Evolutionary conservation across 2,888 invertebrate species (phyloP), one percentile per base, ranked within the genome.

Genomic region (Athalia circularis): DNA sequence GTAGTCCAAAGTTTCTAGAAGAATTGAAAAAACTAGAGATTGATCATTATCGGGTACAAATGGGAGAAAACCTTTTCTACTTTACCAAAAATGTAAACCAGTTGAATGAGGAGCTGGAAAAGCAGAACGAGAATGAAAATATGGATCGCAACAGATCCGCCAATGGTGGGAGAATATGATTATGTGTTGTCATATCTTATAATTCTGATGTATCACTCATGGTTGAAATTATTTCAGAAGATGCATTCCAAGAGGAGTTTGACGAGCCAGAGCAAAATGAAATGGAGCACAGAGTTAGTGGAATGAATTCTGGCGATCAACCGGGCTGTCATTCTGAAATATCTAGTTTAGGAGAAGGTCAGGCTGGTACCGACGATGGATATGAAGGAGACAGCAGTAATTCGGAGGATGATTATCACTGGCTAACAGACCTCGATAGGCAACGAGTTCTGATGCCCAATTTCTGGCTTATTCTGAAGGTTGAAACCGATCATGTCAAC

Each of bases 401-500:
- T 83, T 92, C 92, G 75, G 93, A 92, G 77, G 92, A 92, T 78
- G 93, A 93, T 80, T 92, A 90, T 83, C 92, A 92, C 70, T 93
- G 93, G 92, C 86, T 93, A 9, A 87, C 90, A 78, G 92, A 92
- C 78, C 86, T 93, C 11, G 92, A 92, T 80, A 91, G 90, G 76
- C 92, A 91, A 75, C 88, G 92, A 79, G 89, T 90, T n/a, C 86
- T 91, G 50, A 88, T 94, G 80, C 95, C 95, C 0, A 93, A 94
- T 85, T 95, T 95, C 88, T 95, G 95, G 95, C 90, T 95, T 45
- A 93, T 95, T 79, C 91, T 95, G 87, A 92, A 92, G 83, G 91
- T 95, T 7, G 92, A 92, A 78, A 89, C 89, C 47, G 92, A 92
- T 82, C 90, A 91, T 77, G 94, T 95, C 5, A 92, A 92, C 62